These are phyloP conservation scores for Eledone cirrhosa DNA, from an alignment of 2,888 invertebrate genomes.

Conservation along the genomic window DNA sequence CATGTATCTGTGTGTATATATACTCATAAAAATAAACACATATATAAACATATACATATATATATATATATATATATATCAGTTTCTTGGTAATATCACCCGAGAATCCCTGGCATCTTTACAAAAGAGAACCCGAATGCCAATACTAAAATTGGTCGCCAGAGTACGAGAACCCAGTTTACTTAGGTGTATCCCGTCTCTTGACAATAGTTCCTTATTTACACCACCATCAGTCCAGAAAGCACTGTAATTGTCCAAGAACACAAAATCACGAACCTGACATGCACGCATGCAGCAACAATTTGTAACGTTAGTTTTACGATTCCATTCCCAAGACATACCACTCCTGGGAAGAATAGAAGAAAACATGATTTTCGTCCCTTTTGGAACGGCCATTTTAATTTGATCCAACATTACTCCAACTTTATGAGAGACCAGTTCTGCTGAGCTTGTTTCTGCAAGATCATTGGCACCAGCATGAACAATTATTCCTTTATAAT, in stretches of 20 bases:
- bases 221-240: conserved; percentile 22
- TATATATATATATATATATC: too few species aligned
- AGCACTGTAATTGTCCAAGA: conserved; percentile 22
- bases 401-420: conserved; percentile 22
- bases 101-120: conserved; percentile 19
- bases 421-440: conserved; percentile 17
- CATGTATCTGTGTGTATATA: not conserved
- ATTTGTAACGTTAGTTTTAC: conserved; percentile 22
- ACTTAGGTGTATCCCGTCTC: conserved; percentile 20
- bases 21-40: too few species aligned
- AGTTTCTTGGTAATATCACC: conserved; percentile 21
- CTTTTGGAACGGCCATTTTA: conserved; percentile 12
- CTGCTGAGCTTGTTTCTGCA: conserved; percentile 17
- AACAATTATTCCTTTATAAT: conserved; percentile 21
- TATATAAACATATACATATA: too few species aligned
- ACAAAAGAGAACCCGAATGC: conserved; percentile 19
- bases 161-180: conserved; percentile 20
- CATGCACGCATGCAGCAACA: conserved; percentile 21
- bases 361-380: conserved; percentile 23
- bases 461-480: conserved; percentile 21
- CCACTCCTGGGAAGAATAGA: conserved; percentile 19
- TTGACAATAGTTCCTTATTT: conserved; percentile 15
- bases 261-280: conserved; percentile 23
- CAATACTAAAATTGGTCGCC: conserved; percentile 20
- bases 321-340: conserved; percentile 27